These are phyloP conservation scores for Leucophora obtusa DNA, from an alignment of 2,888 invertebrate genomes.

Conservation along the genomic window DNA sequence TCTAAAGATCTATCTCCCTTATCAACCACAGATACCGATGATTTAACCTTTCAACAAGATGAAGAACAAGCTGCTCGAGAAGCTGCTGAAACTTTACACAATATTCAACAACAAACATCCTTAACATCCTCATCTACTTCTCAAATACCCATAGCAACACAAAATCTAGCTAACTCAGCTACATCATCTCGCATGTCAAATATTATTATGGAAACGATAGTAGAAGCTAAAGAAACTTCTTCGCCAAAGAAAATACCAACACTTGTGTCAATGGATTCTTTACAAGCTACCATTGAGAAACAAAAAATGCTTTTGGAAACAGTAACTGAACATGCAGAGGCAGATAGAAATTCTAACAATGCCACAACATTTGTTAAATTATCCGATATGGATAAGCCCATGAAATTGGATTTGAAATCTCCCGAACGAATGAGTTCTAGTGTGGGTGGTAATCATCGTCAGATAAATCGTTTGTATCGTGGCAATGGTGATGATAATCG, in stretches of 20 bases:
- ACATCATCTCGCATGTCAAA: slow-evolving; percentile 73
- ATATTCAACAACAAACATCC: slow-evolving; percentile 45
- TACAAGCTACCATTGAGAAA: slow-evolving; percentile 76
- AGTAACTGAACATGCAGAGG: slow-evolving; percentile 76
- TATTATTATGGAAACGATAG: slow-evolving; percentile 78
- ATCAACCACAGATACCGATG: slow-evolving; percentile 78
- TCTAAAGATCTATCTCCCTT: slow-evolving; percentile 78
- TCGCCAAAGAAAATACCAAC: slow-evolving; percentile 75
- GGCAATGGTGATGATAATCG: slow-evolving; percentile 70
- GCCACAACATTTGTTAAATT: slow-evolving; percentile 84
- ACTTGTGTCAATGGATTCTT: slow-evolving; percentile 75
- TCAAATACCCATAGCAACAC: slow-evolving; percentile 64
- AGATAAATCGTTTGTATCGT: slow-evolving; percentile 75
- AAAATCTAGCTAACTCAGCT: slow-evolving; percentile 66
- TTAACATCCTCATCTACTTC: slow-evolving; percentile 24
- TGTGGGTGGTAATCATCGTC: slow-evolving; percentile 75
- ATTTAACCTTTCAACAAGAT: slow-evolving; percentile 78
- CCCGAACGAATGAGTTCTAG: slow-evolving; percentile 77
- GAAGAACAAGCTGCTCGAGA: slow-evolving; percentile 73
- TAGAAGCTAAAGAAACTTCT: slow-evolving; percentile 78
- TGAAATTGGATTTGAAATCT: slow-evolving; percentile 79
- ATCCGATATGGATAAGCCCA: slow-evolving; percentile 87
- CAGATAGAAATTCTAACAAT: slow-evolving; percentile 70
- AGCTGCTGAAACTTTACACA: slow-evolving; percentile 62
- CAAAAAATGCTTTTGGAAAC: slow-evolving; percentile 78